phyloP scores from a whole-genome alignment of 2,888 invertebrate species.

The Hybos culiciformis region DNA sequence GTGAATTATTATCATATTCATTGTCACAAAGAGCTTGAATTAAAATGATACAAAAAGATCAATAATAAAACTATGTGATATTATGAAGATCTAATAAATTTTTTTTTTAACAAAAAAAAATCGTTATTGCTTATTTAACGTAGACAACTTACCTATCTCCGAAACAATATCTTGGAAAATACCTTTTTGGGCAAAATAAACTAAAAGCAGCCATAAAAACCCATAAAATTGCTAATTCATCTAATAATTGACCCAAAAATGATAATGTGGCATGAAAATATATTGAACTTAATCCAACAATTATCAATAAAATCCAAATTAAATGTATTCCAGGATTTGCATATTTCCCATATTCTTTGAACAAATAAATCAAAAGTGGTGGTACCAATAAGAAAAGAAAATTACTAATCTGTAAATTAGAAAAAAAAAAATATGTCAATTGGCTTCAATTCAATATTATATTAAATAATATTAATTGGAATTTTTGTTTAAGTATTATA shows the following conservation, averaged over 20 bases:
- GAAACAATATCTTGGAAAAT: slow-evolving; percentile 51
- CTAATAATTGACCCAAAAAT: slow-evolving; percentile 64
- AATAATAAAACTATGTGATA: no score
- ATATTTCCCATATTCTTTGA: slow-evolving; percentile 59
- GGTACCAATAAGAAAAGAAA: slow-evolving; percentile 62
- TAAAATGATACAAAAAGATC: no score
- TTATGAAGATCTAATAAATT: no score
- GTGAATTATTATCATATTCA: no score
- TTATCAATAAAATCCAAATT: slow-evolving; percentile 66
- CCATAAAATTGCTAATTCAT: slow-evolving; percentile 73
- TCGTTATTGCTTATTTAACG: no score
- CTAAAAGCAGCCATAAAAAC: slow-evolving; percentile 65
- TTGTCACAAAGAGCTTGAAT: no score
- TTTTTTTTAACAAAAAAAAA: no score
- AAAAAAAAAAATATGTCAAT: slow-evolving; percentile 4
- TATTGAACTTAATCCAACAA: slow-evolving; percentile 66
- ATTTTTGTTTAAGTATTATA: background rate
- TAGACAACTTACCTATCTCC: slow-evolving; percentile 49
- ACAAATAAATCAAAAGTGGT: slow-evolving; percentile 61
- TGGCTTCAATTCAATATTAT: background rate
- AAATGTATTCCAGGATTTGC: slow-evolving; percentile 65
- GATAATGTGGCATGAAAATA: slow-evolving; percentile 78
- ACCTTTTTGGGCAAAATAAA: slow-evolving; percentile 56
- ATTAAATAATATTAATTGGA: background rate
- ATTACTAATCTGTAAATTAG: slow-evolving; percentile 54